Evolutionary conservation across 2,113 vertebrate species (phyloP).

Genomic region (Nycticebus coucang): DNA sequence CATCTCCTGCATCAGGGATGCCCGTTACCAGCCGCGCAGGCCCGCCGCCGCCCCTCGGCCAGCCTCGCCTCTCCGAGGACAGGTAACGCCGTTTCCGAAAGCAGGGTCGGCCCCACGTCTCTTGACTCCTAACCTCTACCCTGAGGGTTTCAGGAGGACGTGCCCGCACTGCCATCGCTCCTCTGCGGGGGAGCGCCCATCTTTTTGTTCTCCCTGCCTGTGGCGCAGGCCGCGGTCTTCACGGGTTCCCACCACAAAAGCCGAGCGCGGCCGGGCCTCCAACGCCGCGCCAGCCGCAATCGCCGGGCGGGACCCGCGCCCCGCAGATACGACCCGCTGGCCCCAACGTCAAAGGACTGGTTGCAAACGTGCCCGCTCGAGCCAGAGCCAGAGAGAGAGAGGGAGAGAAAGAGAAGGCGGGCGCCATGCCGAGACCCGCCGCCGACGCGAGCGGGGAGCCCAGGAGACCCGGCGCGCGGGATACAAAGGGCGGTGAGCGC

Average conservation of each 20-base stretch:
- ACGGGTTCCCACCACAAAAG: constrained; percentile 37
- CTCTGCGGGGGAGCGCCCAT: neutral
- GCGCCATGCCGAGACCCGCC: constrained; percentile 23
- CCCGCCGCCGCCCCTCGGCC: neutral
- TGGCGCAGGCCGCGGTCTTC: neutral
- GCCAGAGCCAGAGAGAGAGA: neutral
- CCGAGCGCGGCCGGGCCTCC: neutral
- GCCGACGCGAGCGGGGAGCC: constrained; percentile 1
- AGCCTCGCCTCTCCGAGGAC: neutral
- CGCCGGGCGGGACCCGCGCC: neutral
- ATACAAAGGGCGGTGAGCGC: constrained; percentile 77
- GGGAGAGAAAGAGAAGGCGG: neutral
- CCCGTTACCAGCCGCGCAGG: neutral
- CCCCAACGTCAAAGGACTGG: constrained; percentile 64
- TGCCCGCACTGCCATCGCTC: neutral
- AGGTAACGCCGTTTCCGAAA: neutral
- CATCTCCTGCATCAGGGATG: constrained; percentile 11
- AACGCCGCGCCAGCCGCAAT: neutral
- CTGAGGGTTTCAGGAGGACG: neutral
- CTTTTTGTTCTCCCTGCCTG: constrained; percentile 30
- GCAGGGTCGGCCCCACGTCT: neutral
- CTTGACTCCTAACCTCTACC: neutral
- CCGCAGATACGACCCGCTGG: neutral
- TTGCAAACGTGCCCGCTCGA: constrained; percentile 53
- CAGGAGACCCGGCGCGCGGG: constrained; percentile 70